Base-by-base conservation (phyloP, 2,113 vertebrate species). In the Forbesichthys agassizii region DNA sequence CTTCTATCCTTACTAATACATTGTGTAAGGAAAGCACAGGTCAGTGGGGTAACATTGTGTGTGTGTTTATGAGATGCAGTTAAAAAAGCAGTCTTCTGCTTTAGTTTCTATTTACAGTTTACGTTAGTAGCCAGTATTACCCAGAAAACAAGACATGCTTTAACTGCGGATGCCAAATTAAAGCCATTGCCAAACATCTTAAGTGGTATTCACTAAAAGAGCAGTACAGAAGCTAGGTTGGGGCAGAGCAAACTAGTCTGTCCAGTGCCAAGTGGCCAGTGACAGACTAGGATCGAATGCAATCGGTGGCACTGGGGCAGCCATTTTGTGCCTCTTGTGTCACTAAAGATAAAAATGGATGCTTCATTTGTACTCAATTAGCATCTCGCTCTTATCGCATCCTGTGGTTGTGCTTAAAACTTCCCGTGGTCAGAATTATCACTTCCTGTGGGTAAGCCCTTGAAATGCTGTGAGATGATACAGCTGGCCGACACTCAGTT, bases 351-450 rank as follows among this genome's bases (percentile, higher is more conserved):
- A 75, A 84, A 67, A 78, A 13, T 53, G 33, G 80, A 86, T 0
- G 85, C 86, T 78, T 89, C 72, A 71, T 84, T 89, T 90, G 61
- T 20, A 56, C 68, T 74, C 83, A 88, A 89, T 88, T 81, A 74
- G 70, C 66, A 2, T 73, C 57, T 75, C 14, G 33, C 61, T 59
- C 69, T 81, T 86, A 83, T 89, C 80, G 61, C 64, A 80, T 86
- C 75, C 80, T 81, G 69, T 74, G 77, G 80, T 77, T 55, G 61
- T 59, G 67, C 75, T 80, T 73, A 76, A 48, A 57, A n/a, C 78
- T 89, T 90, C 89, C 88, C 88, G 75, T 87, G 86, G 88, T 87
- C 80, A 67, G 68, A 53, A 64, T 86, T 84, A 90, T 92, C 83
- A 82, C 82, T 88, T 91, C 91, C 90, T 91, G 79, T 85, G 79